phyloP scores from a whole-genome alignment of 2,888 invertebrate genomes.

The Lithophane socia region DNA sequence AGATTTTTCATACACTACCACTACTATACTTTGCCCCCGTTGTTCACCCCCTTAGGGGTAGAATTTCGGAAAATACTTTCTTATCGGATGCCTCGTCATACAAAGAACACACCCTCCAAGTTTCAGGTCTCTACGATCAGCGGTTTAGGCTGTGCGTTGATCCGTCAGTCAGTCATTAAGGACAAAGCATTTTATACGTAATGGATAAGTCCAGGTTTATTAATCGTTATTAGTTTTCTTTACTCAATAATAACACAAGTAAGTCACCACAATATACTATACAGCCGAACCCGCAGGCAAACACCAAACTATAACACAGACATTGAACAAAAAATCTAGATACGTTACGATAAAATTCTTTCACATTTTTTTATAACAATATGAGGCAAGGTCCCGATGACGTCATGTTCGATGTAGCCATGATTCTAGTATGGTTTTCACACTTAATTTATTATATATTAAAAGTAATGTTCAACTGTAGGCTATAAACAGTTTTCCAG shows the following conservation, averaged over 20 bases:
- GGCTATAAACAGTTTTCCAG: too few species aligned
- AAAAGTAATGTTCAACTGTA: neutral
- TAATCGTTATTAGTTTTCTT: neutral
- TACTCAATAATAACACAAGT: neutral
- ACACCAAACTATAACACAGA: constrained; percentile 31
- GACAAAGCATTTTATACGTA: too few species aligned
- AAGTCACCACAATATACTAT: neutral
- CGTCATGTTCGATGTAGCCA: constrained; percentile 30
- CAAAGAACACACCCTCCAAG: too few species aligned
- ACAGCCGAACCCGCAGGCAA: neutral
- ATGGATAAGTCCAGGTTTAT: too few species aligned
- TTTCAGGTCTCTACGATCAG: too few species aligned
- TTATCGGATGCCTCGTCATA: too few species aligned
- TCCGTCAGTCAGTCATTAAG: too few species aligned
- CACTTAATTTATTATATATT: neutral
- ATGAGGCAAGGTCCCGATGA: constrained; percentile 53
- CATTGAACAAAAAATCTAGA: constrained; percentile 55
- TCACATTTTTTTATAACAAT: constrained; percentile 58
- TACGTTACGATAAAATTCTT: constrained; percentile 58
- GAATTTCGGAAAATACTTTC: too few species aligned
- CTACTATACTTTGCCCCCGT: too few species aligned
- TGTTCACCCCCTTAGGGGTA: too few species aligned
- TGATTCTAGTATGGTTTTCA: constrained; percentile 32
- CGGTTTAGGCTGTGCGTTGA: too few species aligned
- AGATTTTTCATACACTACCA: too few species aligned